Percentiles rank a stretch among this genome's conserved stretches.
Conservation (phyloP, 2,888 invertebrate species). For the Dermolepida albohirtum region DNA sequence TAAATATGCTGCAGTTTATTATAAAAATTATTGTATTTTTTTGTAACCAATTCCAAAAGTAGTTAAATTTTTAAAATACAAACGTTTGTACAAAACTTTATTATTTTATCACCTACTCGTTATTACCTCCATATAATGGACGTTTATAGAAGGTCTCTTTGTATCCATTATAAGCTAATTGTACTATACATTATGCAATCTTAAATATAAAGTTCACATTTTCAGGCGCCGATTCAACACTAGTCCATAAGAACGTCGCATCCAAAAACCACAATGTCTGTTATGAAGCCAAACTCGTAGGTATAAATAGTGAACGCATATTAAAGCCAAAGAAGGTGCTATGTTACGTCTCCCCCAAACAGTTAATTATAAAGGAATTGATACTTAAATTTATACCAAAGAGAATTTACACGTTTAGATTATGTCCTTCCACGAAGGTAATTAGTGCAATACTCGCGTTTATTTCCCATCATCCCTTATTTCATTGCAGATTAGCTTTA, state of each 20-base stretch:
- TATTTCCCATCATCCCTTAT: not conserved
- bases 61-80: no score
- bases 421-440: conserved; percentile 95
- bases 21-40: no score
- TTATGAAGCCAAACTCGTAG: conserved; percentile 84
- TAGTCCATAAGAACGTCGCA: conserved; percentile 88
- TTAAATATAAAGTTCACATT: not conserved
- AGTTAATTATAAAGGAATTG: conserved; percentile 93
- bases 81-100: no score
- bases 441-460: not conserved
- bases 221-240: conserved; percentile 80
- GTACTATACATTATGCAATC: no score
- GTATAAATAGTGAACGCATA: conserved; percentile 70
- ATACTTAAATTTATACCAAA: conserved; percentile 93
- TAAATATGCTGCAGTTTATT: no score
- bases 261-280: conserved; percentile 87
- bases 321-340: conserved; percentile 88
- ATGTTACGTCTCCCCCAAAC: conserved; percentile 92
- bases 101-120: no score
- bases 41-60: no score
- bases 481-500: conserved; percentile 74
- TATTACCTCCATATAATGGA: no score
- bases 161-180: no score
- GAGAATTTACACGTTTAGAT: conserved; percentile 88
- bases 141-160: no score